Conservation (phyloP, 2,797 vertebrate genomes). For the Aeoliscus strigatus region DNA sequence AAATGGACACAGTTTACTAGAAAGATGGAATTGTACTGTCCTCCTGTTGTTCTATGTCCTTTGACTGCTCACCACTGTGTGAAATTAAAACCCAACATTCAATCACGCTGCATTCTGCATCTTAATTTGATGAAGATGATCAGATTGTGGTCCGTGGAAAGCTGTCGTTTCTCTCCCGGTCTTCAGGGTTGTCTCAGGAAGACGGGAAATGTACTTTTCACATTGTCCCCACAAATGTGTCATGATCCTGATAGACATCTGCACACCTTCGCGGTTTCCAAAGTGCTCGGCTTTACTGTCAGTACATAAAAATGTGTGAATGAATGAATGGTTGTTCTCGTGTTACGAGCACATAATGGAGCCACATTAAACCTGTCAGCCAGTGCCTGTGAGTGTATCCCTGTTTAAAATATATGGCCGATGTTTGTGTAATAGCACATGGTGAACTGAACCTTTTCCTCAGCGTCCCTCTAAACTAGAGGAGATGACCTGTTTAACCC, state of each 20-base stretch:
- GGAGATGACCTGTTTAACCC: slow-evolving; percentile 49
- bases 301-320: no score
- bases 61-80: slow-evolving; percentile 39
- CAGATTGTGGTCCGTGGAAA: slow-evolving; percentile 36
- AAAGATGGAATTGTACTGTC: slow-evolving; percentile 42
- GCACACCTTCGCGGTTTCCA: slow-evolving; percentile 13
- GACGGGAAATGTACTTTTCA: no score
- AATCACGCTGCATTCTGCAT: slow-evolving; percentile 33
- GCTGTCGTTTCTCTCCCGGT: no score
- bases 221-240: slow-evolving; percentile 26
- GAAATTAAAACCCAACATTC: slow-evolving; percentile 59
- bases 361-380: slow-evolving; percentile 3
- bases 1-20: slow-evolving; percentile 22
- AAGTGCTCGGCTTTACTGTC: slow-evolving; percentile 8
- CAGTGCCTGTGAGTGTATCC: background rate
- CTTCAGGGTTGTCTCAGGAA: slow-evolving; percentile 28
- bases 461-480: slow-evolving; percentile 34
- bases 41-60: slow-evolving; percentile 38
- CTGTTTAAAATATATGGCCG: slow-evolving; percentile 7
- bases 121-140: slow-evolving; percentile 47
- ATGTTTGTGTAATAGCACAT: no score
- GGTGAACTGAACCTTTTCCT: slow-evolving; percentile 36
- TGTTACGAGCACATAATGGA: no score
- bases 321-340: no score
- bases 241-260: slow-evolving; percentile 32